These are phyloP conservation scores for Tetragonula carbonaria DNA, from an alignment of 2,888 invertebrate genomes.

Conservation along the genomic window DNA sequence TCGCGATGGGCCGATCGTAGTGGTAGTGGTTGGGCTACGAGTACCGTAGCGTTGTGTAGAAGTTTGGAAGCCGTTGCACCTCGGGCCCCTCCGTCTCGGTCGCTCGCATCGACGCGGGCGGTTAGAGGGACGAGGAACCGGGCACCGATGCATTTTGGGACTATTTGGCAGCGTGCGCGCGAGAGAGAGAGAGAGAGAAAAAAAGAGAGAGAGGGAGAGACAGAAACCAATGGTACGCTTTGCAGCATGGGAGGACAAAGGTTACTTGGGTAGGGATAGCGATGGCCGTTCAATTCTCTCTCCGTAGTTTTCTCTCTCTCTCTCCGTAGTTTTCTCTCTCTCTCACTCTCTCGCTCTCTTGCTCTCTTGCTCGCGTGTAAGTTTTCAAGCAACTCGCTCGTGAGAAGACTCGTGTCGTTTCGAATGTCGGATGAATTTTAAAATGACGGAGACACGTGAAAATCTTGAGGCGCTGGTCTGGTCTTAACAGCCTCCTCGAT, in stretches of 20 bases:
- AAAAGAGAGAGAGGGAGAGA: too few relatives aligned
- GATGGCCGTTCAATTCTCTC: constrained; percentile 32
- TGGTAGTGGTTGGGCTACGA: constrained; percentile 42
- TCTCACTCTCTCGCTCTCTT: background rate
- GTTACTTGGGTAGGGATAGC: constrained; percentile 48
- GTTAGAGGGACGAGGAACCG: constrained; percentile 73
- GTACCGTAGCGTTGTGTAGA: constrained; percentile 53
- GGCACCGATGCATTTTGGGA: constrained; percentile 81
- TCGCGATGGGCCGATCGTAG: constrained; percentile 33
- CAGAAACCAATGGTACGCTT: constrained; percentile 44
- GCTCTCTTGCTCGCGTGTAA: background rate
- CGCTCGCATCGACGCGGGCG: constrained; percentile 55
- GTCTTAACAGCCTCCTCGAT: background rate
- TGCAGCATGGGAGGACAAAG: constrained; percentile 57
- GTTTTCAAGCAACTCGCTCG: constrained; percentile 10
- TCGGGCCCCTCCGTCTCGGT: constrained; percentile 56
- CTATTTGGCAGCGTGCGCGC: constrained; percentile 76
- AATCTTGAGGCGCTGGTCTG: background rate
- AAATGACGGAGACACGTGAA: constrained; percentile 1
- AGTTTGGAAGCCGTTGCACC: constrained; percentile 63
- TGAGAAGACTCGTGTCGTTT: constrained; percentile 16
- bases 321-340: background rate
- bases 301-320: background rate
- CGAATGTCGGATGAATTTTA: constrained; percentile 22
- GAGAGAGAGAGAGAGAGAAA: too few relatives aligned